Conservation (phyloP, 2,797 vertebrate genomes). For the Euphonia xanthogaster region DNA sequence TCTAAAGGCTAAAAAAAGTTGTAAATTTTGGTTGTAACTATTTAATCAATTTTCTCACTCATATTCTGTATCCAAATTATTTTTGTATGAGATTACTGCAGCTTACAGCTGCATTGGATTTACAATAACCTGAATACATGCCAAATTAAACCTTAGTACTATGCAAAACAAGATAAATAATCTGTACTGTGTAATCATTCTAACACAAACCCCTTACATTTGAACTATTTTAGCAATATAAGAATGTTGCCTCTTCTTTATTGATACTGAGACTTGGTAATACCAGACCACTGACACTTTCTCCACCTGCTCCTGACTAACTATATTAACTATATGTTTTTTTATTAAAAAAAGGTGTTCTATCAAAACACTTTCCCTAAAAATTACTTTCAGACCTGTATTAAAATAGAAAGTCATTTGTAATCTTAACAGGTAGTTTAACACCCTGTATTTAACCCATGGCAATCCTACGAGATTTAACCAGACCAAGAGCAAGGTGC, state of each 20-base stretch:
- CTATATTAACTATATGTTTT: background rate
- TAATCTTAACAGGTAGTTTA: background rate
- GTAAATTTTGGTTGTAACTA: background rate
- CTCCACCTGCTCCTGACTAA: background rate
- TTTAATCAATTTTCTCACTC: background rate
- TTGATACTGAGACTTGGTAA: background rate
- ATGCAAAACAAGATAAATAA: background rate
- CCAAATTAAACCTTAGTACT: background rate
- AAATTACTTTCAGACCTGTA: background rate
- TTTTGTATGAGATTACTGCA: background rate
- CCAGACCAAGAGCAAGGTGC: background rate
- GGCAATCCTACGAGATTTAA: background rate
- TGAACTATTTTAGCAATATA: background rate
- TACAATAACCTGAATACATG: background rate
- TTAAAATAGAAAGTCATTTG: background rate
- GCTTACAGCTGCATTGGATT: background rate
- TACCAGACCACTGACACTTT: background rate
- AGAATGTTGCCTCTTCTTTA: background rate
- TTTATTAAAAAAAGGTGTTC: background rate
- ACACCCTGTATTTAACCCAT: background rate
- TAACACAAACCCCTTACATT: background rate
- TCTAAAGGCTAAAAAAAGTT: background rate
- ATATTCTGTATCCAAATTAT: accelerated
- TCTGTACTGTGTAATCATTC: background rate
- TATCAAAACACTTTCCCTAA: background rate